phyloP scores from a whole-genome alignment of 2,888 invertebrate genomes.

The Leuctra nigra region DNA sequence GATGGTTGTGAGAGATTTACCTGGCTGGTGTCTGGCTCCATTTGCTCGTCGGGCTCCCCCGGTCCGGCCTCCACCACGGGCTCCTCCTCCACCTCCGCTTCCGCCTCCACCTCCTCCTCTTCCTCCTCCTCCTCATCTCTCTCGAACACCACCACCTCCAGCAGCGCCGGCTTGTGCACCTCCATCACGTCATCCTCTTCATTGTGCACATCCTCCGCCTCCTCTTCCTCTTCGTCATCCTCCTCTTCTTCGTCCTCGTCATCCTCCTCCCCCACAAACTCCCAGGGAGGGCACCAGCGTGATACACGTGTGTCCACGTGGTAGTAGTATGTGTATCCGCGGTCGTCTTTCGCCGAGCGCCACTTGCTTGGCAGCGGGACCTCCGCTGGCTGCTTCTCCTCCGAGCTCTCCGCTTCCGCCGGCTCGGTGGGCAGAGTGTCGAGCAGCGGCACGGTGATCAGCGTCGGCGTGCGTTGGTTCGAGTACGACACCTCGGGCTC shows the following conservation, averaged over 20 bases:
- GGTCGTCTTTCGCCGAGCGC: conserved; percentile 75
- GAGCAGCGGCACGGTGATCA: no score
- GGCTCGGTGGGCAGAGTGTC: conserved; percentile 2
- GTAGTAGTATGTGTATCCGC: conserved; percentile 88
- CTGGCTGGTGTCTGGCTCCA: no score
- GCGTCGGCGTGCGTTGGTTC: no score
- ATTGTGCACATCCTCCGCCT: no score
- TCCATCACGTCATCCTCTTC: conserved; percentile 26
- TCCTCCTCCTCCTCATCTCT: conserved; percentile 32
- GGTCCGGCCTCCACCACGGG: conserved; percentile 43
- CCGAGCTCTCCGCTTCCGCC: neutral
- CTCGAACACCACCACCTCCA: conserved; percentile 33
- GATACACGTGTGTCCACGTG: conserved; percentile 69
- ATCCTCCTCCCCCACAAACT: conserved; percentile 29
- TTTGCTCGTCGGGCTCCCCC: neutral
- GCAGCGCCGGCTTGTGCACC: conserved; percentile 33
- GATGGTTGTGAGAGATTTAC: no score
- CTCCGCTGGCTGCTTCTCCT: conserved; percentile 25
- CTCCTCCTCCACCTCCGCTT: conserved; percentile 34
- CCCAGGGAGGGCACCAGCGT: conserved; percentile 62
- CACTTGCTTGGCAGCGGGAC: conserved; percentile 72
- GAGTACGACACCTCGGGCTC: no score
- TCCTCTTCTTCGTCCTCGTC: conserved; percentile 29
- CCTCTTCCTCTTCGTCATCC: conserved; percentile 34
- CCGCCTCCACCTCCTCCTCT: conserved; percentile 38